Evolutionary conservation across 2,797 vertebrate genomes (phyloP).

Genomic region (Myoxocephalus aenaeus): DNA sequence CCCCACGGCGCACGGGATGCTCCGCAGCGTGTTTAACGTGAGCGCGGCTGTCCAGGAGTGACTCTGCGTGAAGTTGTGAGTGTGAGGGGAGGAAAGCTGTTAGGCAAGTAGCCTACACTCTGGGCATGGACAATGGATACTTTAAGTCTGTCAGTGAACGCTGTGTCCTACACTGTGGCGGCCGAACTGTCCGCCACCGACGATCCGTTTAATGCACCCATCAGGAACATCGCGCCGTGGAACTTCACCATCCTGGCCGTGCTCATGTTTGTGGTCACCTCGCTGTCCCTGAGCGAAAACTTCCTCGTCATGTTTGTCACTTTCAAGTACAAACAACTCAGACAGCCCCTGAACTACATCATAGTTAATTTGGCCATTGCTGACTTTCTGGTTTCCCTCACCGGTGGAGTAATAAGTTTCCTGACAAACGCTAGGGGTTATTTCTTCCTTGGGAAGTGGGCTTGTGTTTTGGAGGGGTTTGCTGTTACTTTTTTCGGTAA

Average conservation of each 20-base stretch:
- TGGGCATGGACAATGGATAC: constrained; percentile 81
- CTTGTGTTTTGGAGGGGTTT: constrained; percentile 92
- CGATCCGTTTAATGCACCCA: constrained; percentile 85
- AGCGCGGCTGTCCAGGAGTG: constrained; percentile 6
- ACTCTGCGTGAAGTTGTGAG: constrained; percentile 49
- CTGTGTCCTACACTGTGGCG: constrained; percentile 77
- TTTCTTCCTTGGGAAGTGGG: constrained; percentile 91
- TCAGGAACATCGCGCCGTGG: constrained; percentile 87
- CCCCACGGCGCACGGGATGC: constrained; percentile 38
- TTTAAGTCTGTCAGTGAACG: constrained; percentile 79
- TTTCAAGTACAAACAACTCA: constrained; percentile 88
- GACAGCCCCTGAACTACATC: constrained; percentile 92
- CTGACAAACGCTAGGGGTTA: constrained; percentile 90
- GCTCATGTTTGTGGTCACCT: constrained; percentile 90
- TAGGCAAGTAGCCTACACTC: constrained; percentile 2
- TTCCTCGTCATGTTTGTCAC: constrained; percentile 92
- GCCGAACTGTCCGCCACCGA: constrained; percentile 53
- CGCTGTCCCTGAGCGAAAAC: constrained; percentile 89
- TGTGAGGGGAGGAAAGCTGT: constrained; percentile 8
- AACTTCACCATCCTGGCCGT: constrained; percentile 90
- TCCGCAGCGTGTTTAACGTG: neutral
- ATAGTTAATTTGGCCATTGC: constrained; percentile 92
- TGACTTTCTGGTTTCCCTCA: constrained; percentile 91
- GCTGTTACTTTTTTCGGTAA: constrained; percentile 95
- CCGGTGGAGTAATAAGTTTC: constrained; percentile 90